Percentiles rank a stretch among this genome's conserved stretches.
These are phyloP conservation scores for Chaetodon trifascialis DNA, from an alignment of 2,113 vertebrate species.

Conservation along the genomic window DNA sequence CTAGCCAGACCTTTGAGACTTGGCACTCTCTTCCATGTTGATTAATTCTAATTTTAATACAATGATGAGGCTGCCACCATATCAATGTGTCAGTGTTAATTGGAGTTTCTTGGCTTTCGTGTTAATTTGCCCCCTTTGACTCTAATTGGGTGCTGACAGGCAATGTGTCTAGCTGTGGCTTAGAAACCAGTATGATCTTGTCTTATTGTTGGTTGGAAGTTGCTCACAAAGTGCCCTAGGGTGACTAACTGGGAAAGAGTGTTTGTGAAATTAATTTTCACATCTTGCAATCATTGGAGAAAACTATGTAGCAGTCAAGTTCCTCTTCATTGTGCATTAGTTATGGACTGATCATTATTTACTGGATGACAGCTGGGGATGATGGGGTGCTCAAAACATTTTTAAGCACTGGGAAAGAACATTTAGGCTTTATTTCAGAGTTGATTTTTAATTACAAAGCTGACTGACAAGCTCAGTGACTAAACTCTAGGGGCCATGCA, in stretches of 20 bases:
- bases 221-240: constrained; percentile 8
- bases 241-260: constrained; percentile 31
- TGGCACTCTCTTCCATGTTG: constrained; percentile 64
- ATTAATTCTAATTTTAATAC: constrained; percentile 81
- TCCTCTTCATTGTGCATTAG: neutral
- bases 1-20: constrained; percentile 54
- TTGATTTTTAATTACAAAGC: neutral
- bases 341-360: neutral
- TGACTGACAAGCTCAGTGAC: neutral
- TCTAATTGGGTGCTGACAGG: constrained; percentile 73
- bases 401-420: neutral
- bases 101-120: constrained; percentile 70
- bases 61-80: constrained; percentile 70
- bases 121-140: constrained; percentile 69
- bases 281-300: constrained; percentile 2
- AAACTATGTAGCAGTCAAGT: neutral
- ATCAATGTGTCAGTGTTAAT: constrained; percentile 80
- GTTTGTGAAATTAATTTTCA: constrained; percentile 29
- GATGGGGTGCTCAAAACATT: neutral
- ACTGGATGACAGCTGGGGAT: neutral
- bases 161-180: constrained; percentile 46
- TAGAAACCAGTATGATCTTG: constrained; percentile 34
- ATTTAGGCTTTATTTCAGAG: no score
- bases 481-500: neutral
- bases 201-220: constrained; percentile 40